These are phyloP conservation scores for Drosophila sp. DNA, from an alignment of 1,140 invertebrate genomes.

Conservation along the genomic window DNA sequence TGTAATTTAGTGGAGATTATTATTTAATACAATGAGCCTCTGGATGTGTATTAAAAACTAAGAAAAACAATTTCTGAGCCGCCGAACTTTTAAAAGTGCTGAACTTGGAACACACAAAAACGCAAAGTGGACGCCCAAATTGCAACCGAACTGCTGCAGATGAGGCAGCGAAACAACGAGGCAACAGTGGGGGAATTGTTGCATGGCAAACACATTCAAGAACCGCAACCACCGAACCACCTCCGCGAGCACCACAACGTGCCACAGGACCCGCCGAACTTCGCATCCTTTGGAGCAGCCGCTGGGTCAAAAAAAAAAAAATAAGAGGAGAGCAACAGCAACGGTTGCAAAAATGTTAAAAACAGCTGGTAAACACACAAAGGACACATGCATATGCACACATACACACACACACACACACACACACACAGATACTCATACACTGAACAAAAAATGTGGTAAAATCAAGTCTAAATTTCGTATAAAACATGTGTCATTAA, in stretches of 20 bases:
- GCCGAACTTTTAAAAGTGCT: constrained; percentile 36
- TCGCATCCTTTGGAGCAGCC: constrained; percentile 26
- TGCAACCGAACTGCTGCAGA: constrained; percentile 15
- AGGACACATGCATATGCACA: constrained; percentile 31
- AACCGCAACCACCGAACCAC: constrained; percentile 74
- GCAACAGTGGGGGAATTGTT: background rate
- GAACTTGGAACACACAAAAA: constrained; percentile 41
- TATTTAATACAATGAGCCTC: constrained; percentile 5
- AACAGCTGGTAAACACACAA: constrained; percentile 72
- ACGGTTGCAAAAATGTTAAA: constrained; percentile 70
- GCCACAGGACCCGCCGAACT: constrained; percentile 32
- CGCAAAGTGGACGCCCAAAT: constrained; percentile 33
- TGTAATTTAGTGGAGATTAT: constrained; percentile 25
- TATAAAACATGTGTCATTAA: too few species aligned
- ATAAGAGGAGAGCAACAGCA: constrained; percentile 46
- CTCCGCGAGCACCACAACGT: constrained; percentile 63
- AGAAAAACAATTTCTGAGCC: background rate
- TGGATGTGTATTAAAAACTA: background rate
- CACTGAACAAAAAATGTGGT: too few species aligned
- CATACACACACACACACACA: background rate
- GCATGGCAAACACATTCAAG: constrained; percentile 74
- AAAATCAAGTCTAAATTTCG: too few species aligned
- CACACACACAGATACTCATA: too few species aligned
- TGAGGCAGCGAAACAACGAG: background rate
- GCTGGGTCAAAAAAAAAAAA: constrained; percentile 14